Evolutionary conservation across 1,140 invertebrate species (phyloP), one percentile per base, ranked within the genome.

Genomic region (Ooceraea biroi): DNA sequence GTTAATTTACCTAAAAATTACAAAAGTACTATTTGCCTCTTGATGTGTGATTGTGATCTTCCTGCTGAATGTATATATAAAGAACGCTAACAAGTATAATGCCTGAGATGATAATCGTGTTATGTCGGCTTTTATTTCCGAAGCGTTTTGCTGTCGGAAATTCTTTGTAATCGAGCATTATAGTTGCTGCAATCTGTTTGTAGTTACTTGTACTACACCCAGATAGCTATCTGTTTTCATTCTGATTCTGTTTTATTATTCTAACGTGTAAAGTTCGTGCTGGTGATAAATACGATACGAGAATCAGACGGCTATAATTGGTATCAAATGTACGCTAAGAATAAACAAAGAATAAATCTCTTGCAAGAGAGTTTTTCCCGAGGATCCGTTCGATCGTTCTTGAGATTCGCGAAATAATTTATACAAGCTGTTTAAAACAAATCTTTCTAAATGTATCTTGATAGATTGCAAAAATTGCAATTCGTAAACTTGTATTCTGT

Each of bases 1-100:
- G 17, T 76, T 76, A 36, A 76, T 50, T 76, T 12, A 48, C 63
- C 44, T 76, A 50, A 63, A 76, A 76, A 76, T 76, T 50, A 76
- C 50, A 63, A 76, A 76, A 65, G 44, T 48, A 22, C 8, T 46
- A 8, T 19, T 76, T 58, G 25, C 50, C 27, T 76, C 44, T 74
- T 77, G 41, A 19, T 71, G 65, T 46, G 27, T 46, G n/a, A 71
- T 36, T 11, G 50, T 58, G 48, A 69, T 55, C 30, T 69, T 80
- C 52, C 50, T 22, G 52, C n/a, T 80, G 22, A n/a, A 46, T 57
- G 12, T 58, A 57, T 57, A 19, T 58, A 57, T 46, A 71, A 80
- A 71, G 22, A 80, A 80, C 52, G 73, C 27, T 50, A 17, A 36
- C 30, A 61, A 44, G 19, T 57, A 17, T 41, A 27, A 78, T 25